Conservation (phyloP, 2,888 invertebrate genomes). For the Parnassius mnemosyne region DNA sequence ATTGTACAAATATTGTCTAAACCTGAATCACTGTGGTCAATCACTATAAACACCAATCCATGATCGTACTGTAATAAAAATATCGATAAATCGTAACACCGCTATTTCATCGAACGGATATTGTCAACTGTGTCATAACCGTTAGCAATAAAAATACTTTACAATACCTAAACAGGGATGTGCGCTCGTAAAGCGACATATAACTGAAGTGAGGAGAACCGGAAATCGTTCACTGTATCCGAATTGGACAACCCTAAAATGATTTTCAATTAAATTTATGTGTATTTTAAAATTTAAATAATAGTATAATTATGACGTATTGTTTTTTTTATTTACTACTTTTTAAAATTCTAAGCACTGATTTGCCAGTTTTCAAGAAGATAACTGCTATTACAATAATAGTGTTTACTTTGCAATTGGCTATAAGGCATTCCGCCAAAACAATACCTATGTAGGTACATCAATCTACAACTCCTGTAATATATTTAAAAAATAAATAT, state of each 20-base stretch:
- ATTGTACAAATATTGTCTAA: no score
- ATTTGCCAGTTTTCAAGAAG: no score
- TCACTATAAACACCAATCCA: no score
- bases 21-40: no score
- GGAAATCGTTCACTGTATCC: conserved; percentile 8
- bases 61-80: no score
- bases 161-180: conserved; percentile 19
- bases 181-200: conserved; percentile 11
- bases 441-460: no score
- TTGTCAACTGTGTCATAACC: conserved; percentile 14
- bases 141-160: conserved; percentile 17
- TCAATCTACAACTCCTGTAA: no score
- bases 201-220: background rate
- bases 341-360: background rate
- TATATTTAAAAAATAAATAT: no score
- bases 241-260: conserved; percentile 11
- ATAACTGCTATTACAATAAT: no score
- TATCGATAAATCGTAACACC: background rate
- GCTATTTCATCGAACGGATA: conserved; percentile 13
- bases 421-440: no score
- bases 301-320: conserved; percentile 1
- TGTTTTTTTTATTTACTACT: background rate
- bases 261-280: conserved; percentile 13
- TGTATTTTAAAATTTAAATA: conserved; percentile 1
- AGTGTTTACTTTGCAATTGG: no score